phyloP scores from a whole-genome alignment of 2,888 invertebrate species.

The Acleris laterana region DNA sequence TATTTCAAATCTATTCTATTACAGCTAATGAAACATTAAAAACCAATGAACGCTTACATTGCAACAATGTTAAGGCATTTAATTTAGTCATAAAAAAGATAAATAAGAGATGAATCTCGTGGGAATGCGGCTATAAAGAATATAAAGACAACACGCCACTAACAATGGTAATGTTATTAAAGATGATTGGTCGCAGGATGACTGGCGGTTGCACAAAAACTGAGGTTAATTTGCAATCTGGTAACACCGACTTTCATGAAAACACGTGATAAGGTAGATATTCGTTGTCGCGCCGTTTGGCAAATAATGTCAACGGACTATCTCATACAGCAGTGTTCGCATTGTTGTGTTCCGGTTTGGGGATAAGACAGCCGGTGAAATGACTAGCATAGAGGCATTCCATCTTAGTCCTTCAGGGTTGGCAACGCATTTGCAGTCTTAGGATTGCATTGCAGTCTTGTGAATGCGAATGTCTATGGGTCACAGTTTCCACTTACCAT shows the following conservation, averaged over 20 bases:
- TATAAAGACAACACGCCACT: slow-evolving; percentile 11
- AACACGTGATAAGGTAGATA: not conserved
- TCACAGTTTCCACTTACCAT: no score
- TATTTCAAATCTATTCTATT: no score
- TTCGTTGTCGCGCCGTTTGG: no score
- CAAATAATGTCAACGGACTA: no score
- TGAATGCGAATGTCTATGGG: no score
- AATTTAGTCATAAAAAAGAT: slow-evolving; percentile 23
- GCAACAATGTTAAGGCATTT: not conserved
- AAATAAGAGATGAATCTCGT: slow-evolving; percentile 26
- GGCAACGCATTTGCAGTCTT: no score
- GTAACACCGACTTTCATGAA: slow-evolving; percentile 17
- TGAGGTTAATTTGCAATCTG: slow-evolving; percentile 19
- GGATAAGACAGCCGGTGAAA: no score
- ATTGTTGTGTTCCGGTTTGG: no score
- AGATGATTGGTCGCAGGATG: slow-evolving; percentile 32
- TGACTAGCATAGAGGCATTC: no score
- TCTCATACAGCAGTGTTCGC: no score
- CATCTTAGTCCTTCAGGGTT: no score
- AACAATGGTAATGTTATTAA: slow-evolving; percentile 28
- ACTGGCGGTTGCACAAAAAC: slow-evolving; percentile 29
- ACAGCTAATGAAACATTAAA: not conserved
- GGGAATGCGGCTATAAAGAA: slow-evolving; percentile 12
- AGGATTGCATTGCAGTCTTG: no score
- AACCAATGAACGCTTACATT: not conserved